Conservation (phyloP, 1,140 invertebrate genomes). For the Papilio glaucus region DNA sequence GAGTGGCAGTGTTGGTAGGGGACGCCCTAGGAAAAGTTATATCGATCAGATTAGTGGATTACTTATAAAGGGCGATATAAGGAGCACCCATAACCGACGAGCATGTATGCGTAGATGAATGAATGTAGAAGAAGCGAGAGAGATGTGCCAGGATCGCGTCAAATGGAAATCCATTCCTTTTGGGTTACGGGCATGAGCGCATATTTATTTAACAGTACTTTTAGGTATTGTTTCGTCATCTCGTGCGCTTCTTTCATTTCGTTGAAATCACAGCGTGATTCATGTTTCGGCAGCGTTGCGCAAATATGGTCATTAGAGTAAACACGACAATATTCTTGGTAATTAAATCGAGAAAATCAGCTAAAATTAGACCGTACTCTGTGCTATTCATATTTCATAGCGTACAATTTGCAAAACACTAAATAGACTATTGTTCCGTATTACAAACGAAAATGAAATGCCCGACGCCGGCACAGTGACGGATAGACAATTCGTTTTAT, state of each 20-base stretch:
- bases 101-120: too few species aligned
- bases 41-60: too few species aligned
- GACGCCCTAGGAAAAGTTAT: too few species aligned
- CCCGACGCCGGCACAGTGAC: constrained; percentile 57
- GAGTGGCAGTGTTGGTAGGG: too few species aligned
- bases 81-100: too few species aligned
- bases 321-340: constrained; percentile 35
- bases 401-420: constrained; percentile 66
- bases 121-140: too few species aligned
- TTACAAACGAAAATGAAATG: constrained; percentile 61
- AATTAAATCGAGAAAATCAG: constrained; percentile 21
- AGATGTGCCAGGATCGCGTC: too few species aligned
- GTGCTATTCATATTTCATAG: constrained; percentile 60
- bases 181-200: too few species aligned
- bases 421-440: constrained; percentile 69
- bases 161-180: too few species aligned
- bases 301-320: constrained; percentile 29
- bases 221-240: constrained; percentile 24
- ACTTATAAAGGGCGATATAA: too few species aligned
- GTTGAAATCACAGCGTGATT: constrained; percentile 46
- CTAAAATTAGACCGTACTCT: constrained; percentile 48
- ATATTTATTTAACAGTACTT: neutral
- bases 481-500: constrained; percentile 64
- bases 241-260: constrained; percentile 24
- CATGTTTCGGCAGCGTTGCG: constrained; percentile 35